Evolutionary conservation across 2,113 vertebrate genomes (phyloP).

Genomic region (Leptocoma aspasia): DNA sequence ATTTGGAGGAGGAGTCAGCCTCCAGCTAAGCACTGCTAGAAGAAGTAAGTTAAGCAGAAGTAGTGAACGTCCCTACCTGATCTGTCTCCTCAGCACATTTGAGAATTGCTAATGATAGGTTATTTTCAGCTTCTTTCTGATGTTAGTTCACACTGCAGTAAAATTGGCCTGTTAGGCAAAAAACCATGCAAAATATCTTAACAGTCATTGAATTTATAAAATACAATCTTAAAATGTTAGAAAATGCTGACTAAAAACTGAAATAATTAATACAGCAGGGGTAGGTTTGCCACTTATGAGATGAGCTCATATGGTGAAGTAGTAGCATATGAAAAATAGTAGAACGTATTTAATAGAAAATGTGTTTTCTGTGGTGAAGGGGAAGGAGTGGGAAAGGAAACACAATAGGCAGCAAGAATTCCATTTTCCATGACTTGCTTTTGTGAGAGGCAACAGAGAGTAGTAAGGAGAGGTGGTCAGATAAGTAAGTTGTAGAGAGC

Average conservation of each 20-base stretch:
- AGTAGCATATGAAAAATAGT: not conserved
- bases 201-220: not conserved
- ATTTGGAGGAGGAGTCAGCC: not conserved
- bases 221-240: not conserved
- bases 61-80: not conserved
- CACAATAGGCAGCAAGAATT: not conserved
- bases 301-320: not conserved
- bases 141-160: not conserved
- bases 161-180: not conserved
- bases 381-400: not conserved
- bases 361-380: not conserved
- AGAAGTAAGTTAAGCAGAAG: not conserved
- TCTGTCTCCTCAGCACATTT: not conserved
- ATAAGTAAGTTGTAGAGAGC: not conserved
- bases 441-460: not conserved
- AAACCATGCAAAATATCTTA: not conserved
- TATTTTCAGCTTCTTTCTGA: not conserved
- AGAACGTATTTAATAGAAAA: not conserved
- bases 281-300: not conserved
- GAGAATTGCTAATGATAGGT: not conserved
- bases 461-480: not conserved
- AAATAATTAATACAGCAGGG: not conserved
- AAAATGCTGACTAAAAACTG: not conserved
- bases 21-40: not conserved
- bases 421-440: not conserved